These are phyloP conservation scores for Heliocidaris erythrogramma DNA, from an alignment of 35 echinoderm and acorn worm genomes.

Conservation along the genomic window DNA sequence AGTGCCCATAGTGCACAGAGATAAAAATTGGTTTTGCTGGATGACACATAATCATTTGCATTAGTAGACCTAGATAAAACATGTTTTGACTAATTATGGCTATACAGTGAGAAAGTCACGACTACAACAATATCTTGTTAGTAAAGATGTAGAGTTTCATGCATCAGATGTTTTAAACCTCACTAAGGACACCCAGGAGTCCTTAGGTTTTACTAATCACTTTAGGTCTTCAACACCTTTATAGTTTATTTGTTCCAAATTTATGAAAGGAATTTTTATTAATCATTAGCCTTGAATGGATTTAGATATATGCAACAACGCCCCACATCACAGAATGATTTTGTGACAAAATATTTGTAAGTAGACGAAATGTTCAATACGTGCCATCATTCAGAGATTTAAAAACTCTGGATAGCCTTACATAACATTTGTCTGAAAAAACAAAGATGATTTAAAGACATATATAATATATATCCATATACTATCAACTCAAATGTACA, in stretches of 20 bases:
- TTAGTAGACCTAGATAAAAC: not conserved
- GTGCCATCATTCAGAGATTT: not conserved
- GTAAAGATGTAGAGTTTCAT: not conserved
- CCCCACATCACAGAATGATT: not conserved
- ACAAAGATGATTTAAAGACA: not conserved
- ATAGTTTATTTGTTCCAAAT: not conserved
- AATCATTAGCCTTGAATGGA: too few species aligned
- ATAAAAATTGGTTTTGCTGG: not conserved
- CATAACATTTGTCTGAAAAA: not conserved
- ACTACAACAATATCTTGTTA: not conserved
- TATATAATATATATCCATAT: not conserved
- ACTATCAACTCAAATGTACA: not conserved
- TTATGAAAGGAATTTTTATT: not conserved
- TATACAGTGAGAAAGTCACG: not conserved
- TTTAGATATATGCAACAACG: not conserved
- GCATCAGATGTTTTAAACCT: not conserved
- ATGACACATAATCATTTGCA: not conserved
- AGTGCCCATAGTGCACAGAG: not conserved
- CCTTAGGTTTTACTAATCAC: not conserved
- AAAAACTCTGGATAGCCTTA: not conserved
- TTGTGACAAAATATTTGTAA: not conserved
- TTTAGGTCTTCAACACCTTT: not conserved
- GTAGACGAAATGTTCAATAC: not conserved
- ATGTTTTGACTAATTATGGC: not conserved
- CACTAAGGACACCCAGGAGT: not conserved